Evolutionary conservation across 2,113 vertebrate species (phyloP).

Genomic region (Microcebus ravelobensis): DNA sequence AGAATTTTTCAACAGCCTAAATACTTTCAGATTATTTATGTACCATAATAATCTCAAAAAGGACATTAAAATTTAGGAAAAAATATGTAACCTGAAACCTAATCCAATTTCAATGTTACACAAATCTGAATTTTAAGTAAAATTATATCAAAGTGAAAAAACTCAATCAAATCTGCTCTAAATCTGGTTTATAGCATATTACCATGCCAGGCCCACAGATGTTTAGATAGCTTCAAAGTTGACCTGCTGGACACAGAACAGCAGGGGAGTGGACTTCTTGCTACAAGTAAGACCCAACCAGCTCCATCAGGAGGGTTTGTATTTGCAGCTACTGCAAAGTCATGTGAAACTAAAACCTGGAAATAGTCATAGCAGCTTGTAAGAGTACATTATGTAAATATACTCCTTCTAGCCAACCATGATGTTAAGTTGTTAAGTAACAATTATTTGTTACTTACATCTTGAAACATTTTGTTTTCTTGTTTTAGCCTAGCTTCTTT

Average conservation of each 20-base stretch:
- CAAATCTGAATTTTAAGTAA: slow-evolving; percentile 19
- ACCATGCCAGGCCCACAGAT: slow-evolving; percentile 3
- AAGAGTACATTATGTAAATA: background rate
- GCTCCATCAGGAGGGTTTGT: background rate
- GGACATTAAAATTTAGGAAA: background rate
- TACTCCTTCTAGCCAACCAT: background rate
- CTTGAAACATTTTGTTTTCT: slow-evolving; percentile 95
- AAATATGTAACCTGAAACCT: background rate
- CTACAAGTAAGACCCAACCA: background rate
- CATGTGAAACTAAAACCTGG: background rate
- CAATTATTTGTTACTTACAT: slow-evolving; percentile 85
- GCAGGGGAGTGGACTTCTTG: background rate
- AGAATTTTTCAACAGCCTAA: background rate
- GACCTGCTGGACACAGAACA: background rate
- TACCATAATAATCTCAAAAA: background rate
- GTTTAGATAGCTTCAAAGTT: background rate
- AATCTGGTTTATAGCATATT: background rate
- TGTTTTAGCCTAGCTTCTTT: slow-evolving; percentile 89
- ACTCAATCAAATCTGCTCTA: background rate
- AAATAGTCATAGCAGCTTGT: background rate
- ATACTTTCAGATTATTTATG: background rate
- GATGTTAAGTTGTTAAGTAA: accelerated
- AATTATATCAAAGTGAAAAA: background rate
- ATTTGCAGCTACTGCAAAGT: background rate
- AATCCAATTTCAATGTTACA: background rate